These are phyloP conservation scores for Phortica variegata DNA, from an alignment of 1,140 invertebrate species.

Conservation along the genomic window DNA sequence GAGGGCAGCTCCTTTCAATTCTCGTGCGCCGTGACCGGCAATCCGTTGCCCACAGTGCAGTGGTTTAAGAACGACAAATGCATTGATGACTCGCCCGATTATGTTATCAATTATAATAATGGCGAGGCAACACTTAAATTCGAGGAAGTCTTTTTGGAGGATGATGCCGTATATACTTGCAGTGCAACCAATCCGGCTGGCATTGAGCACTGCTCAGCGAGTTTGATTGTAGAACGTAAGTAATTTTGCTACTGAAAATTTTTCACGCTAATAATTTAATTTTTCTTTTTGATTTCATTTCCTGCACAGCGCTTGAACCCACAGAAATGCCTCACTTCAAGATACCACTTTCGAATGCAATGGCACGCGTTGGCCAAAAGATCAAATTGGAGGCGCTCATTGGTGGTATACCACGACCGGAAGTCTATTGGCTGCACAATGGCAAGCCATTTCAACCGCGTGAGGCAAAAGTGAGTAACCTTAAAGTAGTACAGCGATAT, in stretches of 20 bases:
- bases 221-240: slow-evolving; percentile 74
- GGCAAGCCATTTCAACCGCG: slow-evolving; percentile 59
- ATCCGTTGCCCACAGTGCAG: slow-evolving; percentile 75
- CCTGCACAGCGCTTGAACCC: slow-evolving; percentile 62
- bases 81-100: slow-evolving; percentile 61
- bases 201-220: slow-evolving; percentile 70
- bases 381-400: slow-evolving; percentile 74
- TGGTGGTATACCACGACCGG: slow-evolving; percentile 72
- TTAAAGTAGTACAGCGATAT: background rate
- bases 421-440: slow-evolving; percentile 68
- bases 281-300: slow-evolving; percentile 2
- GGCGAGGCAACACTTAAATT: slow-evolving; percentile 73
- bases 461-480: slow-evolving; percentile 45
- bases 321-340: slow-evolving; percentile 67
- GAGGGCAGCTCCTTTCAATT: slow-evolving; percentile 70
- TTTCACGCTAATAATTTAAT: background rate
- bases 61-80: slow-evolving; percentile 72
- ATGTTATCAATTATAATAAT: slow-evolving; percentile 70
- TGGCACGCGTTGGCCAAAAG: slow-evolving; percentile 66
- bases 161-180: slow-evolving; percentile 71
- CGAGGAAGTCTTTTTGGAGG: slow-evolving; percentile 64
- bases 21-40: slow-evolving; percentile 71
- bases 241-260: slow-evolving; percentile 3
- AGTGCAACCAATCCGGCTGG: slow-evolving; percentile 73
- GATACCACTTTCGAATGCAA: slow-evolving; percentile 64